These are phyloP conservation scores for Ceriagrion tenellum DNA, from an alignment of 2,888 invertebrate genomes.

Conservation along the genomic window DNA sequence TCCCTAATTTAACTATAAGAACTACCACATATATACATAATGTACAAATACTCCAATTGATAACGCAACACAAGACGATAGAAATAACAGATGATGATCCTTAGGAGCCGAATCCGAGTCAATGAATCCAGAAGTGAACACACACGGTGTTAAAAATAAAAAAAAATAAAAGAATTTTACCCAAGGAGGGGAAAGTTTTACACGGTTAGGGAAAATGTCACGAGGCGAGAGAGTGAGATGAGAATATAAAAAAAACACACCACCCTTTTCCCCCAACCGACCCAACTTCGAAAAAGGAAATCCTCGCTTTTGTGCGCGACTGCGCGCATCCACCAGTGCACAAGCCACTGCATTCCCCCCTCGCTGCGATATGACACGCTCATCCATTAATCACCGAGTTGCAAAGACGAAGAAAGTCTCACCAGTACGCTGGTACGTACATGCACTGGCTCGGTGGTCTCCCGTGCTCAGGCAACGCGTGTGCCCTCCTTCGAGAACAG, in stretches of 20 bases:
- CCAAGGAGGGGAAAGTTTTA: background rate
- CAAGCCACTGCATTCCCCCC: background rate
- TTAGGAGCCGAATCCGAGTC: too few species aligned
- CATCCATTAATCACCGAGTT: background rate
- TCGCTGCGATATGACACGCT: background rate
- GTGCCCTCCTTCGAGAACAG: background rate
- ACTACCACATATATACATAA: background rate
- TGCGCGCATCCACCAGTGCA: background rate
- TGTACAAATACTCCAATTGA: background rate
- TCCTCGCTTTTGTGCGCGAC: background rate
- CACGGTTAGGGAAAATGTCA: background rate
- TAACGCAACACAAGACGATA: too few species aligned
- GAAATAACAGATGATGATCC: too few species aligned
- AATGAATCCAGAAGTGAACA: too few species aligned
- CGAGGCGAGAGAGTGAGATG: background rate
- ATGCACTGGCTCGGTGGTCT: background rate
- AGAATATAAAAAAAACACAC: too few species aligned
- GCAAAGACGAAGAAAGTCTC: background rate
- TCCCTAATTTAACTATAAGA: background rate
- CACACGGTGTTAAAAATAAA: too few species aligned
- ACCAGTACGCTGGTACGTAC: background rate
- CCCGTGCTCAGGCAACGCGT: background rate
- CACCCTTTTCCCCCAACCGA: background rate
- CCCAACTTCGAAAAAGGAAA: background rate
- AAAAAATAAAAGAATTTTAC: too few species aligned